Base-by-base conservation (phyloP, 2,113 vertebrate genomes). In the Myrmophylax atrothorax region DNA sequence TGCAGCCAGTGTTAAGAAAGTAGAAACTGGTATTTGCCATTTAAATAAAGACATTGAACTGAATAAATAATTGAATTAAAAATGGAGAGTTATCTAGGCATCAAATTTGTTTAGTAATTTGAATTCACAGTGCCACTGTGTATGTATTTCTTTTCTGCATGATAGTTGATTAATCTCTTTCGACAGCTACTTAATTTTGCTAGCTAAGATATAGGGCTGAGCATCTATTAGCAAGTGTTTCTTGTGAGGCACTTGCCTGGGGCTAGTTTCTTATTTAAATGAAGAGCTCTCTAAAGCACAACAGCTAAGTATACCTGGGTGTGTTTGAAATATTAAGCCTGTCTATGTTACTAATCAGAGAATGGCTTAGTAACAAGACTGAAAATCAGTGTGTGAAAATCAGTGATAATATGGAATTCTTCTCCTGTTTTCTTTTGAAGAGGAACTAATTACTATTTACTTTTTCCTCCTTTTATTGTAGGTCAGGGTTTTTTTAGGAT, bases 31-130 rank as follows among this genome's bases (percentile, higher is more conserved):
- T 76, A 33, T 33, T 90, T 93, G 26, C 69, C 67, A 68, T 78
- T 96, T 95, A 63, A 94, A 82, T 84, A 89, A 89, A 84, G 9
- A 47, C 49, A 85, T 26, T 81, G 46, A 96, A 92, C 81, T 86
- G 47, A 66, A 81, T 94, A 96, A 96, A 96, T 97, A 94, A 97
- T 93, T 94, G 69, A 95, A 90, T 94, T 87, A 46, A 87, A 97
- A 97, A 93, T 75, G 26, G 72, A 82, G 75, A 93, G 33, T 95
- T 89, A 87, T 90, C 83, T 87, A 64, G 77, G 66, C 79, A 94
- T 68, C 79, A 56, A 23, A 89, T 94, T 96, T 83, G 40, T 84
- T 91, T 95, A 72, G 63, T 76, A 60, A 76, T 85, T 80, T 68
- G 63, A 68, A 76, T 93, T 94, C 80, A 66, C 19, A 62, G 87